Evolutionary conservation across 2,113 vertebrate genomes (phyloP).

Genomic region (Brienomyrus longianalis): DNA sequence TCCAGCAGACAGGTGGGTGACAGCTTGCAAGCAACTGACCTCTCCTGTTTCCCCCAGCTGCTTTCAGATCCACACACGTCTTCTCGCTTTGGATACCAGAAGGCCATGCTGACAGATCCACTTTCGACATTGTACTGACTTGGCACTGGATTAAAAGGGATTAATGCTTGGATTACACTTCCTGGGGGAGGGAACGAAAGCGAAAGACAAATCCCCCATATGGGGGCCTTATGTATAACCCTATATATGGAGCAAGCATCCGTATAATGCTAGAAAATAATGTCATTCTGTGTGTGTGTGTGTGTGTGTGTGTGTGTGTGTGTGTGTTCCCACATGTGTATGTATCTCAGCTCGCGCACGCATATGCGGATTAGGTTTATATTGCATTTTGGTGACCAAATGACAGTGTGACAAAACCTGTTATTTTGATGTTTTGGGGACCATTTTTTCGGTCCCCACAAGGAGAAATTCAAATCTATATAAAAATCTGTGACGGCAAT

Average conservation of each 20-base stretch:
- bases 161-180: constrained; percentile 12
- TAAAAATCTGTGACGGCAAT: background rate
- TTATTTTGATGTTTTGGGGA: background rate
- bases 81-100: background rate
- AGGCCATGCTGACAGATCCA: constrained; percentile 3
- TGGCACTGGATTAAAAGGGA: constrained; percentile 18
- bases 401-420: background rate
- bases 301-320: background rate
- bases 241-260: background rate
- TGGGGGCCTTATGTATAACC: background rate
- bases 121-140: background rate
- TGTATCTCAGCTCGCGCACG: no score
- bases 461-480: no score
- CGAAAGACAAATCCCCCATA: background rate
- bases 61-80: background rate
- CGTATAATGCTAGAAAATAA: background rate
- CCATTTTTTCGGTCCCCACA: background rate
- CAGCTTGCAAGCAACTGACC: background rate
- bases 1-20: background rate
- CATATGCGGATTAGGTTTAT: background rate
- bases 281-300: background rate
- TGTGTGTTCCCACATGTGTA: no score
- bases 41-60: background rate
- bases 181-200: background rate
- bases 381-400: background rate